A percentile compares a stretch with the other conserved stretches of the same genome.
phyloP scores from a whole-genome alignment of 2,888 invertebrate genomes.

The Orthonychiurus folsomi region DNA sequence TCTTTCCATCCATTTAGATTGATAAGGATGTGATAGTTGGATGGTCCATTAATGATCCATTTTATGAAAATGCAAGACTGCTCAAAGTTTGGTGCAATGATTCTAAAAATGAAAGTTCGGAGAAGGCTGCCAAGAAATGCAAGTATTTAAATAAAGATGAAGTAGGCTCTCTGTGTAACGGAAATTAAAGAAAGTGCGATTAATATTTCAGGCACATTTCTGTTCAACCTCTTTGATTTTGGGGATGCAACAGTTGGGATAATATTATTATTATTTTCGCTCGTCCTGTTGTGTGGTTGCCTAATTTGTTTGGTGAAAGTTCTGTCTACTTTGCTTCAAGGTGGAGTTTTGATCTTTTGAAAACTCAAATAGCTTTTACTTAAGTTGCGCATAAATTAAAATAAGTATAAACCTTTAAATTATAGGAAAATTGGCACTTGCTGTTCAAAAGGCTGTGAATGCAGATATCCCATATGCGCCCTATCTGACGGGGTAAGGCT shows the following conservation, averaged over 20 bases:
- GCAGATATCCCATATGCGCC: slow-evolving; percentile 46
- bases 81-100: slow-evolving; percentile 42
- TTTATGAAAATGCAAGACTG: slow-evolving; percentile 42
- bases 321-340: slow-evolving; percentile 47
- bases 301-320: slow-evolving; percentile 49
- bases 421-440: slow-evolving; percentile 45
- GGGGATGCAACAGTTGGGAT: slow-evolving; percentile 46
- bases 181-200: too few relatives aligned
- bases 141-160: slow-evolving; percentile 4
- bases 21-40: slow-evolving; percentile 45
- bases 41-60: slow-evolving; percentile 44
- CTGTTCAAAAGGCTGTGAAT: slow-evolving; percentile 46
- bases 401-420: slow-evolving; percentile 12
- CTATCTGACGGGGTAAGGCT: slow-evolving; percentile 43
- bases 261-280: slow-evolving; percentile 46
- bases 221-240: slow-evolving; percentile 41
- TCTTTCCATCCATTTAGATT: too few relatives aligned
- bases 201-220: slow-evolving; percentile 40
- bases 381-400: neutral
- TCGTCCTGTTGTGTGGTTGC: slow-evolving; percentile 47
- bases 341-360: slow-evolving; percentile 24
- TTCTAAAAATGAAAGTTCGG: slow-evolving; percentile 15
- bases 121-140: slow-evolving; percentile 32
- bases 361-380: slow-evolving; percentile 4
- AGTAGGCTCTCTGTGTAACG: neutral